Conservation (phyloP, 2,797 vertebrate genomes). For the Pampus argenteus region DNA sequence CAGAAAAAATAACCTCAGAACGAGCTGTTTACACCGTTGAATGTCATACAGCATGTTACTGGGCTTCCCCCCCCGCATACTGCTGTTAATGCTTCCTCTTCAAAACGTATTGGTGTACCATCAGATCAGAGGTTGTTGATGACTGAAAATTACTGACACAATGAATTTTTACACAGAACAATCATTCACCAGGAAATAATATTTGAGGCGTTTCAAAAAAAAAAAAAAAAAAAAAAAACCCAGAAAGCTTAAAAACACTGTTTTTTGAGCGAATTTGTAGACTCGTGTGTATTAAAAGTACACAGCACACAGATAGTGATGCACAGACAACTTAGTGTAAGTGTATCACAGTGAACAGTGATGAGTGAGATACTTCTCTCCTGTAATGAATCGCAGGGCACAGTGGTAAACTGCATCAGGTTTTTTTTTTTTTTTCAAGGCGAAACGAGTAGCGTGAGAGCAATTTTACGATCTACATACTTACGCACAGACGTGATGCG, state of each 20-base stretch:
- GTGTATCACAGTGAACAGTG: not conserved
- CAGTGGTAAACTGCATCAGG: not conserved
- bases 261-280: not conserved
- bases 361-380: not conserved
- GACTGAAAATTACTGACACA: conserved; percentile 42
- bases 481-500: not conserved
- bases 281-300: not conserved
- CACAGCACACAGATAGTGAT: not conserved
- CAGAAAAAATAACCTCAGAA: conserved; percentile 79
- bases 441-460: not conserved
- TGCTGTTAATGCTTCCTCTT: conserved; percentile 65
- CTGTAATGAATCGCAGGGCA: not conserved
- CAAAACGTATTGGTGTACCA: conserved; percentile 38
- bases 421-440: not conserved
- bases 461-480: not conserved
- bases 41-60: conserved; percentile 68
- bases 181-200: conserved; percentile 42
- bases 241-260: not conserved
- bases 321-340: not conserved
- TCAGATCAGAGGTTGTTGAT: conserved; percentile 58
- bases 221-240: too few relatives aligned
- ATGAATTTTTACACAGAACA: conserved; percentile 51
- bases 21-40: conserved; percentile 63
- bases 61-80: conserved; percentile 75
- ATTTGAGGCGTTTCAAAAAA: conserved; percentile 8